Evolutionary conservation across 1,140 invertebrate genomes (phyloP).

Genomic region (Cotesia vestalis): DNA sequence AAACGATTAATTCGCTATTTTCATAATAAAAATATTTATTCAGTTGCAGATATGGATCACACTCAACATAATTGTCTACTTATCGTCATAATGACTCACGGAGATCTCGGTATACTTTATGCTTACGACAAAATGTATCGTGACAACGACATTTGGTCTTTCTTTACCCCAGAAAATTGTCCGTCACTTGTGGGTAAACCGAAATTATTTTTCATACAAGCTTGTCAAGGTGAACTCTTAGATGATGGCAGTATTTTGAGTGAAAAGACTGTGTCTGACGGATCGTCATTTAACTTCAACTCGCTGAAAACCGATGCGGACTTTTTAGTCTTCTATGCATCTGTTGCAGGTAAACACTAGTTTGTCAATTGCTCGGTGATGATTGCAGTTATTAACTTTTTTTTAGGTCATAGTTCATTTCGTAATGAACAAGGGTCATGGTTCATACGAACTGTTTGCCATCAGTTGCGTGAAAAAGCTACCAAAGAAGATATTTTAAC

Average conservation of each 20-base stretch:
- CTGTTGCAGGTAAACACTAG: constrained; percentile 78
- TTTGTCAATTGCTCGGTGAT: constrained; percentile 41
- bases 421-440: constrained; percentile 93
- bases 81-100: constrained; percentile 87
- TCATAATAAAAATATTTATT: constrained; percentile 27
- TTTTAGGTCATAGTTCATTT: constrained; percentile 90
- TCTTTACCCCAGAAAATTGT: constrained; percentile 88
- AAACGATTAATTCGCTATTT: too few species aligned
- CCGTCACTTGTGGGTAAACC: constrained; percentile 89
- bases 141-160: constrained; percentile 81
- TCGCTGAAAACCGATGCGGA: constrained; percentile 93
- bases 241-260: constrained; percentile 76
- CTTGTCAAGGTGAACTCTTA: constrained; percentile 88
- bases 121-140: constrained; percentile 87
- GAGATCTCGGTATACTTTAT: constrained; percentile 87
- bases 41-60: constrained; percentile 78
- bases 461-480: constrained; percentile 77
- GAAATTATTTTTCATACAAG: constrained; percentile 93
- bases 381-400: neutral
- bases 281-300: constrained; percentile 71
- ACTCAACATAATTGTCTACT: constrained; percentile 80
- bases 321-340: constrained; percentile 93
- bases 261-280: constrained; percentile 79
- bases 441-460: constrained; percentile 93
- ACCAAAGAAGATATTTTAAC: constrained; percentile 82